Evolutionary conservation across 2,797 vertebrate species (phyloP).

Genomic region (Alexandromys oeconomus): DNA sequence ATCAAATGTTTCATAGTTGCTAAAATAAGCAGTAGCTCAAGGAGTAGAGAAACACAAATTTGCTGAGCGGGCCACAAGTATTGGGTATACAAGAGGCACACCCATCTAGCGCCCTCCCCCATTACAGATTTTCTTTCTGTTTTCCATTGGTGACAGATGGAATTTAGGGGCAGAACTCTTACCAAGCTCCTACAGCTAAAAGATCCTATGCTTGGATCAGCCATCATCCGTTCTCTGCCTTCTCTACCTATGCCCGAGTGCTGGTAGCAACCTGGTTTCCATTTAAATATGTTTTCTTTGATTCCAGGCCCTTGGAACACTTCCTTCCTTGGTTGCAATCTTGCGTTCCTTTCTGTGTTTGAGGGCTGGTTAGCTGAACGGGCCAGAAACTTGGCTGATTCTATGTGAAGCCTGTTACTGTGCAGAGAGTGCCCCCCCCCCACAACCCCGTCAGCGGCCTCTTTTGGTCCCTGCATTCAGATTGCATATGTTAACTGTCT

Average conservation of each 20-base stretch:
- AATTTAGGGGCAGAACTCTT: conserved; percentile 69
- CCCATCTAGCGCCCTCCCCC: conserved; percentile 59
- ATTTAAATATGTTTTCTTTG: conserved; percentile 65
- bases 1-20: conserved; percentile 47
- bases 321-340: conserved; percentile 61
- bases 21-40: conserved; percentile 63
- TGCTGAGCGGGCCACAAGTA: conserved; percentile 64
- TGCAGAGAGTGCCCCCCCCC: not conserved
- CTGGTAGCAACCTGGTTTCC: conserved; percentile 61
- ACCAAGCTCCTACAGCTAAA: conserved; percentile 36
- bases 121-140: conserved; percentile 62
- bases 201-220: conserved; percentile 30
- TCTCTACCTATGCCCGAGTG: not conserved
- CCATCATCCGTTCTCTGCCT: not conserved
- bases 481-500: conserved; percentile 31
- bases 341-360: conserved; percentile 38
- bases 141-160: conserved; percentile 71
- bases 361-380: conserved; percentile 18
- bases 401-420: conserved; percentile 39
- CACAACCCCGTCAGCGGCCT: not conserved
- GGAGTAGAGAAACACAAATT: conserved; percentile 62
- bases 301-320: conserved; percentile 42
- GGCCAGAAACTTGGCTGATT: not conserved
- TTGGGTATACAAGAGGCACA: conserved; percentile 58
- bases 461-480: conserved; percentile 44